Evolutionary conservation across 92 coral and sea anemone species (phyloP).

Genomic region (Plumapathes pennacea): DNA sequence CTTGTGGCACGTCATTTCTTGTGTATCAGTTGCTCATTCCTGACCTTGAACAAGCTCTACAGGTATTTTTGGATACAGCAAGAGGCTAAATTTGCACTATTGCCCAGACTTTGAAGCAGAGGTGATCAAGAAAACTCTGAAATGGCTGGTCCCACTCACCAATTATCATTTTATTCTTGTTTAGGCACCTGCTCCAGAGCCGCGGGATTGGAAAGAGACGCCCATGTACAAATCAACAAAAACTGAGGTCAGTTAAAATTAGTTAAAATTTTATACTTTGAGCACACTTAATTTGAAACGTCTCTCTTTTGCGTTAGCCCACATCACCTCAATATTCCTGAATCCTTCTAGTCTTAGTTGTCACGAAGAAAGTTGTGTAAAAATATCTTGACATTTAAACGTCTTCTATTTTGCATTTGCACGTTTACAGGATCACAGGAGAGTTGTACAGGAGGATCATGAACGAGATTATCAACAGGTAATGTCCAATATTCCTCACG

Average conservation of each 20-base stretch:
- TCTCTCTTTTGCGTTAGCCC: background rate
- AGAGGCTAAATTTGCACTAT: no score
- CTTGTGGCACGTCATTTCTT: no score
- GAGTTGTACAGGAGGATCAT: conserved; percentile 95
- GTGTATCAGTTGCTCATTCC: no score
- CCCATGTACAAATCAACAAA: conserved; percentile 73
- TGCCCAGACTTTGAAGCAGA: no score
- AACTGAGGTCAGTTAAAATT: conserved; percentile 57
- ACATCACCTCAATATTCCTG: background rate
- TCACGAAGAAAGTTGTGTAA: no score
- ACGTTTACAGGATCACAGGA: conserved; percentile 71
- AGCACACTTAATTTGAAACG: no score
- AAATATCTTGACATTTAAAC: no score
- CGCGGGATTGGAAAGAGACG: conserved; percentile 65
- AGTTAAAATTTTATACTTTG: background rate
- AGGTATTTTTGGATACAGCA: no score
- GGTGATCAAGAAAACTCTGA: no score
- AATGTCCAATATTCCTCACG: background rate
- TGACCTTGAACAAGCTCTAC: no score
- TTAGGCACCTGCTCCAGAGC: conserved; percentile 66
- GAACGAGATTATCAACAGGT: conserved; percentile 96
- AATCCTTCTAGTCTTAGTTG: no score
- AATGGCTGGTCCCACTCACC: no score
- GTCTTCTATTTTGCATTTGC: background rate
- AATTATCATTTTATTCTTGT: background rate